These are phyloP conservation scores for Dromococcyx pavoninus DNA, from an alignment of 2,797 vertebrate genomes.

Conservation along the genomic window DNA sequence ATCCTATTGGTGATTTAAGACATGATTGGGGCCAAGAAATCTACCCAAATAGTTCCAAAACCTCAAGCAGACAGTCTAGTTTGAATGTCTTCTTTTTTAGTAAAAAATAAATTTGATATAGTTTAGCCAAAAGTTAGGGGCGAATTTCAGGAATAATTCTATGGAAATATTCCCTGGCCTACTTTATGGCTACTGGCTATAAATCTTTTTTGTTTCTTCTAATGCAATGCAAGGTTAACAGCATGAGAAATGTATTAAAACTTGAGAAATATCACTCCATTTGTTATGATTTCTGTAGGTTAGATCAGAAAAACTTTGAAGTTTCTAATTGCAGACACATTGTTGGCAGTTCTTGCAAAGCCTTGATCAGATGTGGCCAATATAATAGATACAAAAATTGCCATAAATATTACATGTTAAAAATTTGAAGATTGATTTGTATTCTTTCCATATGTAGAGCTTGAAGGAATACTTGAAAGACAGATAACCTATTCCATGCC, in stretches of 20 bases:
- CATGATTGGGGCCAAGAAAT: neutral
- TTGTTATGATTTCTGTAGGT: neutral
- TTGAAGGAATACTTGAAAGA: neutral
- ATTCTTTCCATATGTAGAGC: neutral
- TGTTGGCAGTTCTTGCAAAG: neutral
- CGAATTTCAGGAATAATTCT: neutral
- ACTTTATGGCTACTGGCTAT: neutral
- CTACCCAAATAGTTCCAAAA: neutral
- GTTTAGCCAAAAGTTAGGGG: neutral
- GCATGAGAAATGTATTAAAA: neutral
- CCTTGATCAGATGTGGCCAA: neutral
- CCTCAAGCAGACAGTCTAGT: neutral
- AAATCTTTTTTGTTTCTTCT: neutral
- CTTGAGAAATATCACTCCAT: neutral
- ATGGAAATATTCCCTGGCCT: neutral
- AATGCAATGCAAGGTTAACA: neutral
- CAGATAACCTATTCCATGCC: neutral
- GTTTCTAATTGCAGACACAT: neutral
- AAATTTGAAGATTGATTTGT: neutral
- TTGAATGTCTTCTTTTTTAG: neutral
- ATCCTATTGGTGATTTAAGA: neutral
- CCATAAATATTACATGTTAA: neutral
- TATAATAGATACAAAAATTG: neutral
- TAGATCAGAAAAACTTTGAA: neutral
- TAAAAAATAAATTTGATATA: neutral